phyloP scores from a whole-genome alignment of 2,888 invertebrate genomes.

The Tenthredo distinguenda region DNA sequence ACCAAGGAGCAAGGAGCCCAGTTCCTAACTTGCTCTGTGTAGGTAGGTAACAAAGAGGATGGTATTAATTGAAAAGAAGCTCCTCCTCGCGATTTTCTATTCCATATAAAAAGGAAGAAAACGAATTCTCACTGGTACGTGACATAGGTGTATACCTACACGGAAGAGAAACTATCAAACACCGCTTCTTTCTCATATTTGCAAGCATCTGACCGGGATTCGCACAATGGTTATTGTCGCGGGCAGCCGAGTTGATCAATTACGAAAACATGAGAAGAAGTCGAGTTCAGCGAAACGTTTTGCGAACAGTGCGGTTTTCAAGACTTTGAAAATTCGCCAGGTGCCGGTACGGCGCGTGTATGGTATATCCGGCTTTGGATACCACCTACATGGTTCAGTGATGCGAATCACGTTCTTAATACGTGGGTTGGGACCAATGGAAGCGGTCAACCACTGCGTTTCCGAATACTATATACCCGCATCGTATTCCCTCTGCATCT shows the following conservation, averaged over 20 bases:
- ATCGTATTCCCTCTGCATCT: constrained; percentile 32
- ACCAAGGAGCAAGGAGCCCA: background rate
- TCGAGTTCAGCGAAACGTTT: background rate
- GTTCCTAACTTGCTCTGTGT: background rate
- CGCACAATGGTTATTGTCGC: background rate
- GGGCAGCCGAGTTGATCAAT: background rate
- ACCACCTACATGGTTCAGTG: background rate
- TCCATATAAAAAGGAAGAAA: background rate
- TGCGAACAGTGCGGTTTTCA: background rate
- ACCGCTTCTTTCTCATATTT: background rate
- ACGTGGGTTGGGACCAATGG: constrained; percentile 8
- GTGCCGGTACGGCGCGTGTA: background rate
- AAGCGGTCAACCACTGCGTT: constrained; percentile 28
- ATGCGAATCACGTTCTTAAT: constrained; percentile 29
- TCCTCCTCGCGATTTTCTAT: background rate
- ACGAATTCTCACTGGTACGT: background rate
- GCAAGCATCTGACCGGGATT: constrained; percentile 19
- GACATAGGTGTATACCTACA: background rate
- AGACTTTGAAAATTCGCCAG: background rate
- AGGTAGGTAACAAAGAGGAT: background rate
- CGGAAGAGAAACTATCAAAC: background rate
- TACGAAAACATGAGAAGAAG: background rate
- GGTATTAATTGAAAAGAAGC: constrained; percentile 8
- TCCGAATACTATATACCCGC: background rate
- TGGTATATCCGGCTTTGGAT: background rate